Base-by-base conservation (phyloP, 2,113 vertebrate species). In the Gymnorhina tibicen region DNA sequence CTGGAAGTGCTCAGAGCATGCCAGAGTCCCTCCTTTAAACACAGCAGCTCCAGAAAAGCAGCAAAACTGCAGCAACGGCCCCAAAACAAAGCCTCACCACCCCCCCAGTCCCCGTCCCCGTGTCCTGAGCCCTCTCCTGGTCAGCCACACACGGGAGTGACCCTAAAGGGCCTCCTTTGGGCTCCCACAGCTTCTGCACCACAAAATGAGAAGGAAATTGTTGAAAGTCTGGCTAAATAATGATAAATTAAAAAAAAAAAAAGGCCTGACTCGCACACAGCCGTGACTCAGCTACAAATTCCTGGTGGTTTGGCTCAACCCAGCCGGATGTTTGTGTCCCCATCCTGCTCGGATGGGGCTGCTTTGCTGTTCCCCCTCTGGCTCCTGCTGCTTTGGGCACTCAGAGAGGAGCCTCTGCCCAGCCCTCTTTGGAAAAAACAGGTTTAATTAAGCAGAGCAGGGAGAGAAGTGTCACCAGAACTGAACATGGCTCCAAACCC, bases 101-200 rank as follows among this genome's bases (percentile, higher is more conserved):
- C 41, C 7, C 41, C 27, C 5, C 3, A 0, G 14, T 2, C 56
- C 75, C 68, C n/a, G 20, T 22, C 5, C 23, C 50, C 6, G 0
- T 14, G 24, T 27, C 58, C 85, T 33, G 17, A 68, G 7, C 21
- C 44, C n/a, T 62, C 14, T 56, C 9, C 66, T 52, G 59, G 10
- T 35, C 70, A 50, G 55, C 21, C 46, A 56, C 0, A 0, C 21
- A 2, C 30, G 64, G 53, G 4, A 73, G 32, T 0, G 3, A 70
- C 28, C 60, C 49, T 9, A 2, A 44, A 9, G 9, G 27, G 47
- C 44, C 35, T 59, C 66, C 47, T 64, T 11, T 3, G 33, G 14
- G 49, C 39, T 77, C 69, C 35, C 49, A n/a, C 14, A 68, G 27
- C 7, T 32, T 13, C 24, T 47, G 16, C 4, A 0, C 10, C 9